These are phyloP conservation scores for Leucania comma DNA, from an alignment of 2,888 invertebrate genomes.

Conservation along the genomic window DNA sequence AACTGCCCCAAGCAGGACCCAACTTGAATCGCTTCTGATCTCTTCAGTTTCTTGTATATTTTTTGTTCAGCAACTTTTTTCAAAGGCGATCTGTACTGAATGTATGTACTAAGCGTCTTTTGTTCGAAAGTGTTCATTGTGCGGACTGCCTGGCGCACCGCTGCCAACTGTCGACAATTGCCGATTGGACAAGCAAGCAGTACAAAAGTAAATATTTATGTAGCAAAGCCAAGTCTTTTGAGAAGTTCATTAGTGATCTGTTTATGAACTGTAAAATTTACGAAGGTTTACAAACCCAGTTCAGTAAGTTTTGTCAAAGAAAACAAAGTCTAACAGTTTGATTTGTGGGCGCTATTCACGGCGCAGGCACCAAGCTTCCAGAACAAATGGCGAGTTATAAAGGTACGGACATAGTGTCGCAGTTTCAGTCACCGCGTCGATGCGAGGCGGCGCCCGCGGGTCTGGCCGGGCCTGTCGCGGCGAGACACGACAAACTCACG, in stretches of 20 bases:
- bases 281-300: conserved; percentile 3
- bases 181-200: conserved; percentile 38
- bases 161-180: conserved; percentile 44
- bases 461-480: neutral
- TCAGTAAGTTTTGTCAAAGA: conserved; percentile 2
- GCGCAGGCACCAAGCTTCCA: neutral
- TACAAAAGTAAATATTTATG: conserved; percentile 40
- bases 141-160: conserved; percentile 35
- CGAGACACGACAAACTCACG: neutral
- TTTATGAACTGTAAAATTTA: conserved; percentile 19
- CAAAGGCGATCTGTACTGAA: conserved; percentile 19
- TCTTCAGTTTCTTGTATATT: conserved; percentile 45
- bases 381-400: conserved; percentile 4
- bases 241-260: conserved; percentile 22
- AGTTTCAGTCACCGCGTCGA: neutral
- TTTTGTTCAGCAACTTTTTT: conserved; percentile 46
- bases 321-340: conserved; percentile 24
- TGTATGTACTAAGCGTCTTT: conserved; percentile 26
- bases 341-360: conserved; percentile 16
- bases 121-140: conserved; percentile 19
- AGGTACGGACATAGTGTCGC: neutral
- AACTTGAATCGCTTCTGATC: conserved; percentile 42
- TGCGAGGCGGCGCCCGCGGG: neutral
- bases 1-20: neutral
- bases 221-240: conserved; percentile 3